Evolutionary conservation across 2,888 invertebrate species (phyloP).

Genomic region (Salpingus planirostris): DNA sequence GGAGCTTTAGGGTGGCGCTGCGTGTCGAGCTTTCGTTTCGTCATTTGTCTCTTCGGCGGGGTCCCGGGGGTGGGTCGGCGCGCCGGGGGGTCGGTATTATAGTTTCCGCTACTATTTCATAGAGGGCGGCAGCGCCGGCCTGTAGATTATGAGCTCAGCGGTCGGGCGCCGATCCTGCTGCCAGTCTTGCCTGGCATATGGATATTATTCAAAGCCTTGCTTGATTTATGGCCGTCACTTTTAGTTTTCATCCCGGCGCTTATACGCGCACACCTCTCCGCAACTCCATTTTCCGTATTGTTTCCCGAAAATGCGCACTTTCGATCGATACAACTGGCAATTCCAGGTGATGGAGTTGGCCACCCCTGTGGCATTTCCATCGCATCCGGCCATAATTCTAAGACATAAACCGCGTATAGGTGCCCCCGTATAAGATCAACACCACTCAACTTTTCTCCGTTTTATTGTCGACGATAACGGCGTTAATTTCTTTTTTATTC

Average conservation of each 20-base stretch:
- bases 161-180: constrained; percentile 9
- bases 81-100: constrained; percentile 9
- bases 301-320: constrained; percentile 11
- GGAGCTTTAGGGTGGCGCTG: constrained; percentile 23
- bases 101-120: constrained; percentile 32
- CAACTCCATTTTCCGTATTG: constrained; percentile 12
- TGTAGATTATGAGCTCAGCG: constrained; percentile 17
- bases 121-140: constrained; percentile 29
- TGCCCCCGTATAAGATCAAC: constrained; percentile 25
- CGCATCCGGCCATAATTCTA: constrained; percentile 9
- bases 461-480: constrained; percentile 28
- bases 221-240: constrained; percentile 22
- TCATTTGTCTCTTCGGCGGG: constrained; percentile 13
- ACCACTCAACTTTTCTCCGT: constrained; percentile 24
- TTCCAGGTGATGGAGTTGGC: neutral
- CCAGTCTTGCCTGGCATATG: constrained; percentile 18
- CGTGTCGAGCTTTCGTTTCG: constrained; percentile 17
- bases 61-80: constrained; percentile 3
- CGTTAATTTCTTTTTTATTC: constrained; percentile 24
- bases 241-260: constrained; percentile 13
- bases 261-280: constrained; percentile 3
- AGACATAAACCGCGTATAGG: constrained; percentile 19
- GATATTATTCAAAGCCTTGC: constrained; percentile 21
- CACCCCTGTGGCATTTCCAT: too few relatives aligned
- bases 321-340: constrained; percentile 4